Base-by-base conservation (phyloP, 2,888 invertebrate genomes). In the Branchipolynoe longqiensis region DNA sequence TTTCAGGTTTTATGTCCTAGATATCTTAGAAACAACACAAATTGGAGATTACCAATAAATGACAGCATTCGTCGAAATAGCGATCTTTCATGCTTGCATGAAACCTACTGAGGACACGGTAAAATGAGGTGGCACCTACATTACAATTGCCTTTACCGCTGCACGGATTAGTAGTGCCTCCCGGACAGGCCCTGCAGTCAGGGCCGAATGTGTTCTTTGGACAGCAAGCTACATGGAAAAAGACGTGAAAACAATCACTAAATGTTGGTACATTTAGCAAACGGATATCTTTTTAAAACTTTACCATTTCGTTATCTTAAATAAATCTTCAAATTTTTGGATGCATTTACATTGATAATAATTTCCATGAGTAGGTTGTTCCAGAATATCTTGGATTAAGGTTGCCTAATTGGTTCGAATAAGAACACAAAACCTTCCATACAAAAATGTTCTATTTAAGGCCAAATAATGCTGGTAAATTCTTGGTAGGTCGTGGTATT, bases 121-220 rank as follows among this genome's bases (percentile, higher is more conserved):
- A 48, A 18, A 12, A 48, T 48, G 48, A 12, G 8, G 18, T 12
- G 8, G 38, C 12, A 90, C 91, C 90, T 89, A 95, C 95, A 92
- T 95, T 95, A 93, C 96, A 97, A 93, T 96, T 96, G 0, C 98
- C 98, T 94, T 96, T 97, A 0, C 96, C 96, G 89, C 94, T 96
- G 92, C 99, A 99, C 84, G 97, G 94, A 85, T 95, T 95, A 62
- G 95, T 95, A 40, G 96, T 96, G 90, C 95, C 95, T 0, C 97
- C 97, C 0, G 95, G 95, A 92, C 99, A 99, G 0, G 96, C 96
- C 22, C 94, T 94, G 92, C 99, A 99, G 14, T 96, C 95, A 54
- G 96, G 95, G 0, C 99, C 99, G 93, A 94, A 98, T 90, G 97
- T 97, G 88, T 96, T 95, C 85, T 95, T 95, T 0, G 97, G 97